Percentiles rank a stretch among this genome's conserved stretches.
These are phyloP conservation scores for Malaclemys terrapin DNA, from an alignment of 2,113 vertebrate species.

Conservation along the genomic window DNA sequence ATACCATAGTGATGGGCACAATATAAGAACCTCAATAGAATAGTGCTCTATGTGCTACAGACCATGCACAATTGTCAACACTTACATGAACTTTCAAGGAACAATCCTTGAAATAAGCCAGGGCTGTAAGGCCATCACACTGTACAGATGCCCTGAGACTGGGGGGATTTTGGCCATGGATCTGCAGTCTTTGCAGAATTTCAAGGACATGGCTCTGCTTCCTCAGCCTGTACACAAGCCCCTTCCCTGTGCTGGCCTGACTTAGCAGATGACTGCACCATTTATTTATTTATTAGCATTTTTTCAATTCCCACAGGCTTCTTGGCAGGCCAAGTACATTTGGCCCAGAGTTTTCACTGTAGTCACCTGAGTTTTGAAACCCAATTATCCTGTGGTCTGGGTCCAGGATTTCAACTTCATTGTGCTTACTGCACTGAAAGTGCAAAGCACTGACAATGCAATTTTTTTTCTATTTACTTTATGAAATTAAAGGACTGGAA, in stretches of 20 bases:
- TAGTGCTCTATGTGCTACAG: not conserved
- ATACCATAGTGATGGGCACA: not conserved
- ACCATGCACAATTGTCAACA: not conserved
- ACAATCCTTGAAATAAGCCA: not conserved
- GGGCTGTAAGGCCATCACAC: accelerated
- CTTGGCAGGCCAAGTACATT: conserved; percentile 26
- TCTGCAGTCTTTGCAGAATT: not conserved
- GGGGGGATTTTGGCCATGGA: accelerated
- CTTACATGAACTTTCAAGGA: not conserved
- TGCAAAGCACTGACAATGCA: conserved; percentile 53
- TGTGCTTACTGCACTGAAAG: conserved; percentile 35
- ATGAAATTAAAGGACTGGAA: conserved; percentile 55
- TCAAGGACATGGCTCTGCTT: not conserved
- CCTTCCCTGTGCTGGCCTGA: not conserved
- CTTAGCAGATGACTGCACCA: conserved; percentile 44
- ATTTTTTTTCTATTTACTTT: conserved; percentile 64
- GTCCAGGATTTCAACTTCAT: conserved; percentile 32
- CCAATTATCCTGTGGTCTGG: conserved; percentile 64
- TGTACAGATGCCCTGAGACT: not conserved
- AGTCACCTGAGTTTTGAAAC: conserved; percentile 65
- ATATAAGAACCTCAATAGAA: not conserved
- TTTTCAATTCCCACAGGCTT: not conserved
- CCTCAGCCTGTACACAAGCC: not conserved
- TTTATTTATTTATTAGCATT: not conserved
- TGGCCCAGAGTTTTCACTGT: conserved; percentile 24